Base-by-base conservation (phyloP, 2,888 invertebrate genomes). In the Panopea generosa region DNA sequence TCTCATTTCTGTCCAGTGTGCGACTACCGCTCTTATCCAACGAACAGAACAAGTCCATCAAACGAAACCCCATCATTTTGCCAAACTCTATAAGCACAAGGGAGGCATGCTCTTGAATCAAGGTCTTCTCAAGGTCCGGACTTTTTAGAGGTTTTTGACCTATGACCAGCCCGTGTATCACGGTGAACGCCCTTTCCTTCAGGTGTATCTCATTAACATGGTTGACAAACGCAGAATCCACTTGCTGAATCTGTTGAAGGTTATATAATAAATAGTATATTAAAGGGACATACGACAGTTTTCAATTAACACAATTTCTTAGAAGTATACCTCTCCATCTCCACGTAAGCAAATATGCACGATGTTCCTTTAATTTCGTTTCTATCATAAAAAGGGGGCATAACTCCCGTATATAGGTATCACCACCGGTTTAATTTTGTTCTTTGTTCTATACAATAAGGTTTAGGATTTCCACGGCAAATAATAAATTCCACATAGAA, bases 21-120 rank as follows among this genome's bases (percentile, higher is more conserved):
- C 84, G 84, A 71, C 84, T 88, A 4, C 84, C 86, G 62, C 88
- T 85, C 53, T 85, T 86, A 73, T 89, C 89, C 67, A 90, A 75
- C n/a, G 85, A 79, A 14, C 83, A 59, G 53, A 90, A 88, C 9
- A 89, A 70, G 62, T 89, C 89, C n/a, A 87, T 76, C 9, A 89
- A 74, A 7, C 89, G 74, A 43, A 87, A 85, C 0, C 85, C 85
- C 77, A 84, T 82, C 47, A 88, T 33, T 38, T 82, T 80, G 9
- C 85, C 85, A 49, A 85, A 87, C 69, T 89, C 88, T 63, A 87
- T 82, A 20, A 89, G 76, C 0, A 87, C 83, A 26, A 87, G 60
- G 4, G 85, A 77, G 14, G 88, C 85, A 43, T 87, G 83, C 56
- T 87, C 87, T 26, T 87, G 80, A 14, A 87, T 57, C 0, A 89